Percentiles rank a stretch among this genome's conserved stretches.
Conservation (phyloP, 1,140 invertebrate genomes). For the Caerostris extrusa region DNA sequence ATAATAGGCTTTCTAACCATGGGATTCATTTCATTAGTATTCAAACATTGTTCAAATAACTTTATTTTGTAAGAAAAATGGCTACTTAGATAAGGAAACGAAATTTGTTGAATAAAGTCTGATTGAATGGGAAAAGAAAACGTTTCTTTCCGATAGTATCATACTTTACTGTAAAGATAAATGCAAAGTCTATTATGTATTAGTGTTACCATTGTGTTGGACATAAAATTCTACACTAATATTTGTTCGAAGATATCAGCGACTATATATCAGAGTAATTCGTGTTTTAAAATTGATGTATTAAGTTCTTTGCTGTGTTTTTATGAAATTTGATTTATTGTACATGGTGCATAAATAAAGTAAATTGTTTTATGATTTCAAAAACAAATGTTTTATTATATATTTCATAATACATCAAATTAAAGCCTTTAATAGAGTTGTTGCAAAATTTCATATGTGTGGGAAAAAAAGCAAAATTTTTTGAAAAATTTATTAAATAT, state of each 20-base stretch:
- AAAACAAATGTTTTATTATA: neutral
- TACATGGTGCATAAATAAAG: conserved; percentile 66
- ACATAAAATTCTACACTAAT: conserved; percentile 50
- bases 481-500: no score
- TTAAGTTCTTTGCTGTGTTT: conserved; percentile 59
- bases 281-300: conserved; percentile 75
- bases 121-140: neutral
- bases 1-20: neutral
- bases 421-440: no score
- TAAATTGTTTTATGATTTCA: conserved; percentile 72
- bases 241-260: conserved; percentile 35
- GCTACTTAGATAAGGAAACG: conserved; percentile 28
- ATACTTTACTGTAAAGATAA: neutral
- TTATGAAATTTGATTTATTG: conserved; percentile 54
- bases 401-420: no score
- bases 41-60: conserved; percentile 28
- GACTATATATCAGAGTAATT: conserved; percentile 67
- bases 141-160: neutral
- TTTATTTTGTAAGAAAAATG: conserved; percentile 71
- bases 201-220: conserved; percentile 47
- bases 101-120: conserved; percentile 2
- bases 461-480: no score
- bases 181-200: conserved; percentile 13
- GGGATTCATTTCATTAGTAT: neutral
- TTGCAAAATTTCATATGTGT: no score